Conservation (phyloP, 2,113 vertebrate genomes). For the Cebus imitator region DNA sequence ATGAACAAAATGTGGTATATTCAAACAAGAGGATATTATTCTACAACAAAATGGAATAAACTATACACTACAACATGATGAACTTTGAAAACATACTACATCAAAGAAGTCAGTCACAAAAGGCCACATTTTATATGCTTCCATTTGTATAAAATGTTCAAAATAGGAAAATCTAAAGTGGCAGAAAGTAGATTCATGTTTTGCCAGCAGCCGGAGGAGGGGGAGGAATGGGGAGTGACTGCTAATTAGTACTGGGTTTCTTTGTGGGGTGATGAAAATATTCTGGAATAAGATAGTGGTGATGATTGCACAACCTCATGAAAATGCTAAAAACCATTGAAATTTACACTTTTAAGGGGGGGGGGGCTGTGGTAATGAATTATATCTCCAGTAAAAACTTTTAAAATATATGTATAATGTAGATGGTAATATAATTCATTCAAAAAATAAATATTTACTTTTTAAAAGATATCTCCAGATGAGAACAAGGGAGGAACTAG, state of each 20-base stretch:
- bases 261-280: not conserved
- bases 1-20: not conserved
- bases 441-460: not conserved
- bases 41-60: not conserved
- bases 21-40: not conserved
- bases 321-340: not conserved
- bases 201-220: not conserved
- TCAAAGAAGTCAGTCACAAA: not conserved
- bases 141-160: not conserved
- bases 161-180: not conserved
- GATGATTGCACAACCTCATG: not conserved
- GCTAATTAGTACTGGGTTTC: not conserved
- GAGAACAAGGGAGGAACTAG: not conserved
- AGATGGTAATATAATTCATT: not conserved
- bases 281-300: slow-evolving; percentile 39
- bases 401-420: not conserved
- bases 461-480: not conserved
- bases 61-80: not conserved
- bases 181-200: not conserved
- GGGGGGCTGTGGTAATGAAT: not conserved
- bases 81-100: not conserved
- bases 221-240: not conserved
- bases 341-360: not conserved
- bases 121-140: not conserved
- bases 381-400: slow-evolving; percentile 10